A percentile compares a stretch with the other conserved stretches of the same genome.
phyloP scores from a whole-genome alignment of 2,113 vertebrate genomes.

The Penelope pileata region DNA sequence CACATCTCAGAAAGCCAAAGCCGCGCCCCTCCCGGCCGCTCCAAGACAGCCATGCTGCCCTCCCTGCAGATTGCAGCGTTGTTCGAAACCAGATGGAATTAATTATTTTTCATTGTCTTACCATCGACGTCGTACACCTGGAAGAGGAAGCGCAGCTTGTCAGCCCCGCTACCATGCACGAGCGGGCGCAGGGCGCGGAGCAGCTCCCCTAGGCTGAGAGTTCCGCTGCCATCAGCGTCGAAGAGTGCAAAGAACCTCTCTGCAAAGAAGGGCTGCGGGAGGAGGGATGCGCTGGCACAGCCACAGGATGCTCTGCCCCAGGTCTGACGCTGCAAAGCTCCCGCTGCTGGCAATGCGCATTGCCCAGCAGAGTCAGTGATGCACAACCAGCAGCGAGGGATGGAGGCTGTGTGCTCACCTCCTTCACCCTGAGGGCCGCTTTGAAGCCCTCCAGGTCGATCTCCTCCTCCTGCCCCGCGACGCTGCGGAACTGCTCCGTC shows the following conservation, averaged over 20 bases:
- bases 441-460: conserved; percentile 87
- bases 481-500: conserved; percentile 82
- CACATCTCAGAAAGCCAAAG: no score
- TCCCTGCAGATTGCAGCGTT: rapidly evolving
- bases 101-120: neutral
- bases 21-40: neutral
- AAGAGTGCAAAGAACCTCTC: conserved; percentile 90
- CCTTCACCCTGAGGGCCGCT: conserved; percentile 86
- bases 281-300: rapidly evolving
- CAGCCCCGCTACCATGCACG: conserved; percentile 78
- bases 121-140: conserved; percentile 90
- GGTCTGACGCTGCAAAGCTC: neutral
- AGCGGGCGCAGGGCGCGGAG: conserved; percentile 83
- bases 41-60: rapidly evolving
- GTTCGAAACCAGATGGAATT: rapidly evolving
- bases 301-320: rapidly evolving
- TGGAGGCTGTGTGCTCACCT: no score
- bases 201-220: conserved; percentile 87
- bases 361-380: no score
- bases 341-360: rapidly evolving
- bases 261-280: conserved; percentile 86
- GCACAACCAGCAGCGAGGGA: no score
- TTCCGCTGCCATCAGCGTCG: conserved; percentile 84
- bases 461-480: conserved; percentile 83
- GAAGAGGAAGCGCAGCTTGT: conserved; percentile 91